Conservation (phyloP, 2,888 invertebrate species). For the Stenodera caucasica region DNA sequence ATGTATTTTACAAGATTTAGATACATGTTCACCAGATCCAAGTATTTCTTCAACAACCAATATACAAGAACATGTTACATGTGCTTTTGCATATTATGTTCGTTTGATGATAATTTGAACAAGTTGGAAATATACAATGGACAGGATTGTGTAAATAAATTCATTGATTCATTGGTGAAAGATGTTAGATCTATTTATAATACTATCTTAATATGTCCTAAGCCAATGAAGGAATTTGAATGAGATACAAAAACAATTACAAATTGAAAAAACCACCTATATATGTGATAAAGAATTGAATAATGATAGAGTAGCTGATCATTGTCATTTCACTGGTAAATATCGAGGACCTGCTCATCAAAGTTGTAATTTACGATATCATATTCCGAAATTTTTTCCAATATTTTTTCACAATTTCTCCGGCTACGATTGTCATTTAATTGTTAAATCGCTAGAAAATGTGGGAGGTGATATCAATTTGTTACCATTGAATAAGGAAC, state of each 20-base stretch:
- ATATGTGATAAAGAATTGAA: background rate
- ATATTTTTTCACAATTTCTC: conserved; percentile 11
- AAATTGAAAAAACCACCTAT: background rate
- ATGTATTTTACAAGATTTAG: background rate
- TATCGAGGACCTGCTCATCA: conserved; percentile 7
- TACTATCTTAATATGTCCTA: background rate
- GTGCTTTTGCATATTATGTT: background rate
- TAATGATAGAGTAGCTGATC: background rate
- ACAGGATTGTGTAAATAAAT: background rate
- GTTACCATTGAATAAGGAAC: conserved; percentile 4
- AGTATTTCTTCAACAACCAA: background rate
- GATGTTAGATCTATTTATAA: background rate
- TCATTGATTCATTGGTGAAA: background rate
- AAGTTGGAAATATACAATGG: background rate
- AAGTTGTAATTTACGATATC: conserved; percentile 8
- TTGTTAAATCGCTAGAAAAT: background rate
- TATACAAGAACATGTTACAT: background rate
- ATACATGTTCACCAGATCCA: no score
- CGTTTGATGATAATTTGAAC: background rate
- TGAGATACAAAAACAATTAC: background rate
- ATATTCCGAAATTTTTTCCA: background rate
- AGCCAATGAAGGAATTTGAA: background rate
- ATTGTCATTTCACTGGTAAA: conserved; percentile 6
- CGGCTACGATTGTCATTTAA: conserved; percentile 9
- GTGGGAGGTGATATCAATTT: background rate